A percentile compares a stretch with the other conserved stretches of the same genome.
phyloP scores from a whole-genome alignment of 2,888 invertebrate species.

The Sicus ferrugineus region DNA sequence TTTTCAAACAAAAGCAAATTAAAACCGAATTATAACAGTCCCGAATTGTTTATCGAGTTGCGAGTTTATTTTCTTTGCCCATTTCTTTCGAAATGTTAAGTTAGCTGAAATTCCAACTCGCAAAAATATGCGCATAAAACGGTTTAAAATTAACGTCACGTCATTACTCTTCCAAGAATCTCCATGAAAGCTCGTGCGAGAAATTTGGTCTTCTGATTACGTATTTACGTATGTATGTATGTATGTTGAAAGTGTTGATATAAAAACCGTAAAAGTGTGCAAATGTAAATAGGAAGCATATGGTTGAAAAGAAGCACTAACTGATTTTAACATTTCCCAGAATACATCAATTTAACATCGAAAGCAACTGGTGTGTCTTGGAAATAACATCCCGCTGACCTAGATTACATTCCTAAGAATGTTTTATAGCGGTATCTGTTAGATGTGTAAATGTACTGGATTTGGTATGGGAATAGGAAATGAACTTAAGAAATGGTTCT shows the following conservation, averaged over 20 bases:
- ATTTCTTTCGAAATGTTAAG: not conserved
- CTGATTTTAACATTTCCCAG: no score
- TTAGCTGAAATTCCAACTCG: not conserved
- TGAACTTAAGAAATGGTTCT: no score
- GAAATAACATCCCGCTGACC: no score
- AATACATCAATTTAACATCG: no score
- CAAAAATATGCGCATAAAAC: slow-evolving; percentile 11
- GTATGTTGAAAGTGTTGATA: not conserved
- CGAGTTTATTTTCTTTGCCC: slow-evolving; percentile 3
- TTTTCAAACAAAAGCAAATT: no score
- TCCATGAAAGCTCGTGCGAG: slow-evolving; percentile 5
- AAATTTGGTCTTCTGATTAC: not conserved
- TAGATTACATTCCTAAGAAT: no score
- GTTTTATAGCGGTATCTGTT: no score
- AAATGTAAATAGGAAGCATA: not conserved
- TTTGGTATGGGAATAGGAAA: no score
- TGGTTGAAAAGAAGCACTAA: no score
- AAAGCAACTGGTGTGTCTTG: no score
- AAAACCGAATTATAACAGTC: slow-evolving; percentile 2
- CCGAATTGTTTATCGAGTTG: slow-evolving; percentile 7
- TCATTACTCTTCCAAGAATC: slow-evolving; percentile 12
- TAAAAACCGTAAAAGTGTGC: not conserved
- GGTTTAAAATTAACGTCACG: slow-evolving; percentile 21
- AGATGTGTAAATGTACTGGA: no score
- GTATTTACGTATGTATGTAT: not conserved